A percentile compares a stretch with the other conserved stretches of the same genome.
phyloP scores from a whole-genome alignment of 2,113 vertebrate species.

The Ceyx cyanopectus region DNA sequence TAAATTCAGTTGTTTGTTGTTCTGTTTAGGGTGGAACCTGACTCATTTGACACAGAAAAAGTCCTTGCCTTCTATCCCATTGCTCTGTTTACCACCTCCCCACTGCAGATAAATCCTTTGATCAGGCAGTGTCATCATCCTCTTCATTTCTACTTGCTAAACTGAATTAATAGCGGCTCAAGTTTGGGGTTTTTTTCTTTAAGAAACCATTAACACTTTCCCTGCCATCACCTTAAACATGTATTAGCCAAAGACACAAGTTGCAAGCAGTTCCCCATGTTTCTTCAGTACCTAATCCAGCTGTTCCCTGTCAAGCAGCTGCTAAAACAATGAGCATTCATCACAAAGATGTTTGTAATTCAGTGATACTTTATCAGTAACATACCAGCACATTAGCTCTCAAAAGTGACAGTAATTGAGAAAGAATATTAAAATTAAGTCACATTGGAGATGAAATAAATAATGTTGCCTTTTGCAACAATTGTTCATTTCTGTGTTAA shows the following conservation, averaged over 20 bases:
- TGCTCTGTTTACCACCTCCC: not conserved
- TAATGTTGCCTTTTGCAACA: not conserved
- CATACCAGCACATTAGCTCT: not conserved
- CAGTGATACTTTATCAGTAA: not conserved
- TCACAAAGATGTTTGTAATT: not conserved
- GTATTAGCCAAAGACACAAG: not conserved
- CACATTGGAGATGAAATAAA: not conserved
- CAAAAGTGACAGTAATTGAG: not conserved
- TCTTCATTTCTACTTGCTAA: not conserved
- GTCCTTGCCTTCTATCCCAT: not conserved
- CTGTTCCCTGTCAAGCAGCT: not conserved
- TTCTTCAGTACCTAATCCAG: not conserved
- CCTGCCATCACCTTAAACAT: not conserved
- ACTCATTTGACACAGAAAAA: not conserved
- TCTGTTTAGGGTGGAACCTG: not conserved
- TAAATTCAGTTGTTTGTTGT: not conserved
- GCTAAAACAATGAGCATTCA: not conserved
- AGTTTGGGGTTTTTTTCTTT: not conserved
- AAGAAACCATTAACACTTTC: not conserved
- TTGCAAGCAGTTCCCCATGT: not conserved
- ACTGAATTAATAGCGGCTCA: not conserved
- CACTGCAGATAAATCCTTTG: not conserved
- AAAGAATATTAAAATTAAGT: not conserved
- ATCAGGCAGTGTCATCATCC: not conserved
- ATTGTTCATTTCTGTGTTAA: not conserved